Conservation (phyloP, 2,888 invertebrate species). For the Apeira syringaria region DNA sequence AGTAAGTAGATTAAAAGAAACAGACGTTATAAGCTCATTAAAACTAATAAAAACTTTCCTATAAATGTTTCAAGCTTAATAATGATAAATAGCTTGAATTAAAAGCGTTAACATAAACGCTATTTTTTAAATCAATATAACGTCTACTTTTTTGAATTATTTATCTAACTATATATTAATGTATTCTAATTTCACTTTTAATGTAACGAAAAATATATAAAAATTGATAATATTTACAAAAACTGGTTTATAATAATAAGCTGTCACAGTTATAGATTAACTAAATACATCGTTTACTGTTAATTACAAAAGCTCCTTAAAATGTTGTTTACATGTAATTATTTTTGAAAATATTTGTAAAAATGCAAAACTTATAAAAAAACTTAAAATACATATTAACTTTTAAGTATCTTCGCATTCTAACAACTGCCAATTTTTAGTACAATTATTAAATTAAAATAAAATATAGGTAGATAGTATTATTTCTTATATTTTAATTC, state of each 20-base stretch:
- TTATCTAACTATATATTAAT: slow-evolving; percentile 25
- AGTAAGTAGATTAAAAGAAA: slow-evolving; percentile 19
- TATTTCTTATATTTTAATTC: slow-evolving; percentile 42
- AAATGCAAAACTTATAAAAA: too few relatives aligned
- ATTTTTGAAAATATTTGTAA: not conserved
- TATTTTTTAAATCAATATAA: slow-evolving; percentile 18
- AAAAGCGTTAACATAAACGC: slow-evolving; percentile 8
- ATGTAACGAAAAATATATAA: slow-evolving; percentile 25
- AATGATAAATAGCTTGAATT: too few relatives aligned
- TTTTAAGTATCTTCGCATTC: slow-evolving; percentile 49
- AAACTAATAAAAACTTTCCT: slow-evolving; percentile 10
- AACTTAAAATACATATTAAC: slow-evolving; percentile 17
- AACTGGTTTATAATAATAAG: slow-evolving; percentile 27
- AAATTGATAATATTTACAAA: slow-evolving; percentile 42
- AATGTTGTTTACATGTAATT: slow-evolving; percentile 16
- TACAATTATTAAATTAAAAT: slow-evolving; percentile 35
- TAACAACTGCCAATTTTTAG: slow-evolving; percentile 25
- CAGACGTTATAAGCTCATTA: slow-evolving; percentile 22
- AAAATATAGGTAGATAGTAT: too few relatives aligned
- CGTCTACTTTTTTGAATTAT: slow-evolving; percentile 25
- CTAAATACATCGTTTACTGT: slow-evolving; percentile 4
- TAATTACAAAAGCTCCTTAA: slow-evolving; percentile 24
- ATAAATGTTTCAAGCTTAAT: slow-evolving; percentile 10
- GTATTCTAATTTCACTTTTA: slow-evolving; percentile 36
- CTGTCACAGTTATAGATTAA: slow-evolving; percentile 15